phyloP scores from a whole-genome alignment of 2,888 invertebrate species.

The Agriopis aurantiaria region DNA sequence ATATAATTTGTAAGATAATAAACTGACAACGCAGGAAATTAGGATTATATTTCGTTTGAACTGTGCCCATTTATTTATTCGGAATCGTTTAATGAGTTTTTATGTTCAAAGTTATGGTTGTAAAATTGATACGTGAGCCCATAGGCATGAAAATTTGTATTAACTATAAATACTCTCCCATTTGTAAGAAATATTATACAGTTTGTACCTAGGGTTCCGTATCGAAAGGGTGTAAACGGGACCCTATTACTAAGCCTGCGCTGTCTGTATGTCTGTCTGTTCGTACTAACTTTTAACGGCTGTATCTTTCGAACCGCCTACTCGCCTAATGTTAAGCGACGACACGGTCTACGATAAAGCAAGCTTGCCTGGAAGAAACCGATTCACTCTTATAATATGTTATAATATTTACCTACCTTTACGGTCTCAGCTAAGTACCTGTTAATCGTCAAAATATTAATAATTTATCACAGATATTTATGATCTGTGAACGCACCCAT shows the following conservation, averaged over 20 bases:
- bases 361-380: no score
- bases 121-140: not conserved
- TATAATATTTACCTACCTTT: not conserved
- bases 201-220: no score
- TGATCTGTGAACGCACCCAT: conserved; percentile 24
- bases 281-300: no score
- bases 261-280: no score
- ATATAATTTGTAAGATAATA: conserved; percentile 27
- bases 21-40: conserved; percentile 29
- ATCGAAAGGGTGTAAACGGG: no score
- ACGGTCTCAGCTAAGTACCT: conserved; percentile 15
- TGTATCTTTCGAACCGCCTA: no score
- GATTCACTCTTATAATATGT: no score
- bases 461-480: conserved; percentile 30
- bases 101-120: not conserved
- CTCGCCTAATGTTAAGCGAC: no score
- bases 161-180: no score
- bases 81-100: conserved; percentile 4
- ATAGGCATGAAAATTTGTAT: not conserved
- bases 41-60: conserved; percentile 24
- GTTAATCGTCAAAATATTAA: conserved; percentile 39
- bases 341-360: no score
- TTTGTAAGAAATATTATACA: no score
- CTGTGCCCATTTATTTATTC: conserved; percentile 20
- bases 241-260: no score